Evolutionary conservation across 1,140 invertebrate species (phyloP), one percentile per base, ranked within the genome.

Genomic region (Prorops nasuta): DNA sequence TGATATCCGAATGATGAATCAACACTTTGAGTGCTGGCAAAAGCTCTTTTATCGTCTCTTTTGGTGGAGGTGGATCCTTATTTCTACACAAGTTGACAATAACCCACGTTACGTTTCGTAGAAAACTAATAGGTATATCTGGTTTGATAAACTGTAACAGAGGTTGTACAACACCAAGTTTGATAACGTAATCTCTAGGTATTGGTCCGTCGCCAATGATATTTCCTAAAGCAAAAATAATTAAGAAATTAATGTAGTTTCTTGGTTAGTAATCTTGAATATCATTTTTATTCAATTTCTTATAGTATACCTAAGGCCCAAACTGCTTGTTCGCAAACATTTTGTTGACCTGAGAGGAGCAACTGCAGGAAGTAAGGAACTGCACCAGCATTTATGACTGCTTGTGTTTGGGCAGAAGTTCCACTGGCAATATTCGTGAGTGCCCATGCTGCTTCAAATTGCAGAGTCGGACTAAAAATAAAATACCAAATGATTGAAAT

Each of bases 361-460:
- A 99, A 81, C 66, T 91, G 84, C 38, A 99, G 79, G 77, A 99
- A 99, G 37, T 93, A 82, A 43, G 96, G 96, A 35, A 98, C 96
- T 45, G 97, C 96, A 62, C 95, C 91, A 36, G 92, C 93, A 56
- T 84, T 81, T 3, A 99, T 95, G 18, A 99, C 96, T 74, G 95
- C 87, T 62, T 96, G 92, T 16, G 97, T 99, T 80, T 99, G 97
- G 59, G 84, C 82, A 1, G 95, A 96, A 36, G 94, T 98, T 41
- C 97, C 97, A 41, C 93, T 97, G 3, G 97, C 97, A 67, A 99
- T 99, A 71, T 99, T 99, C 56, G 97, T 99, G 50, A 99, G 79
- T 38, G 96, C 97, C 97, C 97, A 99, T 12, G 96, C 94, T 51
- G 96, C 94, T 81, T 99, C 97, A 78, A 99, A 99, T 77, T 99